Conservation (phyloP, 2,797 vertebrate genomes). For the Crenuchus spilurus region DNA sequence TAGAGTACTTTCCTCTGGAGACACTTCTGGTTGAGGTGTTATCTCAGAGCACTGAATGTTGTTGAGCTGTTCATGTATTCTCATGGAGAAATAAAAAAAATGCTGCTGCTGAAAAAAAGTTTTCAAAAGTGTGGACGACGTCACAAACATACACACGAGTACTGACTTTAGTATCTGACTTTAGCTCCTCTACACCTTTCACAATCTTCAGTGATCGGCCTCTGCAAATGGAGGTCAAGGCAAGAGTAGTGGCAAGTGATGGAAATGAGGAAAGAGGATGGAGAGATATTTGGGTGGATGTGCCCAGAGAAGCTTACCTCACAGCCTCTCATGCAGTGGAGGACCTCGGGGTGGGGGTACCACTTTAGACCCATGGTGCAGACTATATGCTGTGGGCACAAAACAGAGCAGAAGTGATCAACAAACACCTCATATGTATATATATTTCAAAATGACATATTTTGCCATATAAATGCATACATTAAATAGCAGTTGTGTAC, state of each 20-base stretch:
- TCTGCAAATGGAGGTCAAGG: conserved; percentile 42
- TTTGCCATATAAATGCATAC: no score
- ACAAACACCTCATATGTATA: no score
- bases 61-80: no score
- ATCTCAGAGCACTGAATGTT: no score
- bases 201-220: conserved; percentile 34
- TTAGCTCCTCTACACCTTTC: conserved; percentile 36
- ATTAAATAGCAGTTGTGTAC: no score
- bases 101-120: background rate
- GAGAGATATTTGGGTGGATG: background rate
- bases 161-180: conserved; percentile 42
- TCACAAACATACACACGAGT: conserved; percentile 12
- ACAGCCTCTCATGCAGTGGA: conserved; percentile 96
- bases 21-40: no score
- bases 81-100: background rate
- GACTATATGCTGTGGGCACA: conserved; percentile 83
- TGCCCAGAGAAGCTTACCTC: conserved; percentile 81
- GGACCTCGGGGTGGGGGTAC: conserved; percentile 91
- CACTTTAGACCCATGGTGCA: conserved; percentile 95
- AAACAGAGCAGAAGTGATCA: background rate
- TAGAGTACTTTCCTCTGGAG: no score
- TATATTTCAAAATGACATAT: no score
- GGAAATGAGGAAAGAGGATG: conserved; percentile 4
- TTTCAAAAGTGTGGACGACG: background rate
- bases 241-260: conserved; percentile 23